A percentile compares a stretch with the other conserved stretches of the same genome.
These are phyloP conservation scores for Drosophila pegasa DNA, from an alignment of 2,888 invertebrate species.

Conservation along the genomic window DNA sequence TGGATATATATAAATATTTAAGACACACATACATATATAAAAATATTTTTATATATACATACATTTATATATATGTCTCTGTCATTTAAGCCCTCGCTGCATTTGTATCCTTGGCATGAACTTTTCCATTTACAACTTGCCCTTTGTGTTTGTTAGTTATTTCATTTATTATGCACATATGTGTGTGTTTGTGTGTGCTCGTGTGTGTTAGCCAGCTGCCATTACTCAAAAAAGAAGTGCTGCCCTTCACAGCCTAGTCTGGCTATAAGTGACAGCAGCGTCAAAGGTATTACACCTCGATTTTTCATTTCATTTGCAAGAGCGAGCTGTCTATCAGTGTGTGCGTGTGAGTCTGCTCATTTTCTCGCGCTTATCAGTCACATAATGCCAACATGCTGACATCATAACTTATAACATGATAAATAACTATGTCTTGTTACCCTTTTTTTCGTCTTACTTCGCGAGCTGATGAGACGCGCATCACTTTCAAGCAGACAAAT, in stretches of 20 bases:
- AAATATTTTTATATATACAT: background rate
- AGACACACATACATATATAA: too few relatives aligned
- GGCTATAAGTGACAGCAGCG: conserved; percentile 68
- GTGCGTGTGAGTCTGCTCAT: conserved; percentile 41
- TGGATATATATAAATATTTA: too few relatives aligned
- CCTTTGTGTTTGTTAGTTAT: conserved; percentile 45
- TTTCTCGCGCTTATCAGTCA: conserved; percentile 74
- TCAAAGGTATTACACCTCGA: conserved; percentile 77
- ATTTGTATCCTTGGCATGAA: conserved; percentile 66
- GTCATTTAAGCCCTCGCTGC: conserved; percentile 24
- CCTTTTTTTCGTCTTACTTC: conserved; percentile 29
- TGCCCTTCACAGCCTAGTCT: conserved; percentile 51
- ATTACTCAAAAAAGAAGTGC: conserved; percentile 47
- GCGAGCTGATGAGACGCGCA: conserved; percentile 51
- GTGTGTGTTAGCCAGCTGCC: conserved; percentile 16
- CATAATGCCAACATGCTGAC: conserved; percentile 77
- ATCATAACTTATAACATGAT: conserved; percentile 81
- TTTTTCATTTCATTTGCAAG: conserved; percentile 76
- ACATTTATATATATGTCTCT: background rate
- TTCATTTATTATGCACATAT: conserved; percentile 77
- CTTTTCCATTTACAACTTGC: conserved; percentile 72
- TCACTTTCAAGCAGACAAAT: conserved; percentile 68
- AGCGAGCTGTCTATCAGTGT: conserved; percentile 9
- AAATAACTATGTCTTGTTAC: conserved; percentile 70
- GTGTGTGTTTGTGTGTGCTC: conserved; percentile 8